A percentile compares a stretch with the other conserved stretches of the same genome.
phyloP scores from a whole-genome alignment of 2,888 invertebrate species.

The Tiliacea citrago region DNA sequence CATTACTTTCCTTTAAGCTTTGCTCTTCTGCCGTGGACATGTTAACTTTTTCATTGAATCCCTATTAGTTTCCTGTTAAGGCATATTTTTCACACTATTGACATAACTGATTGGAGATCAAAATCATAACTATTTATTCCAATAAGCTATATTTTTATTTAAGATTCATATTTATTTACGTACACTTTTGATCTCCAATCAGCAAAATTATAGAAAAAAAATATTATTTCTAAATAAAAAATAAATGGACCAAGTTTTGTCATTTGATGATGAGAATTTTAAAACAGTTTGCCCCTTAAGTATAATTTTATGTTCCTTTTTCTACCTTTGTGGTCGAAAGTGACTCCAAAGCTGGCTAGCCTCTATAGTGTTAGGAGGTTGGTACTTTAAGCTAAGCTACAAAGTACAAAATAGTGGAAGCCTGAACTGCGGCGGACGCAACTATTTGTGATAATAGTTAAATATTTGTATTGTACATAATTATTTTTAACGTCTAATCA shows the following conservation, averaged over 20 bases:
- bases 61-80: background rate
- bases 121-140: slow-evolving; percentile 44
- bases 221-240: background rate
- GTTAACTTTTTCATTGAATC: slow-evolving; percentile 11
- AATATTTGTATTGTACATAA: slow-evolving; percentile 65
- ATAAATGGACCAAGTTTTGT: slow-evolving; percentile 37
- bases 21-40: background rate
- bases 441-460: slow-evolving; percentile 65
- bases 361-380: slow-evolving; percentile 20
- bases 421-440: slow-evolving; percentile 28
- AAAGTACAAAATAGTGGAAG: slow-evolving; percentile 63
- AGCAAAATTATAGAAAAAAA: too few species aligned
- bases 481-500: slow-evolving; percentile 68
- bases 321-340: slow-evolving; percentile 16
- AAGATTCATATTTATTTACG: slow-evolving; percentile 41
- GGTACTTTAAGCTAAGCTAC: slow-evolving; percentile 39
- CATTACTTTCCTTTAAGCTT: background rate
- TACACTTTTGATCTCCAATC: slow-evolving; percentile 28
- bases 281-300: slow-evolving; percentile 15
- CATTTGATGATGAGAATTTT: slow-evolving; percentile 10
- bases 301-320: slow-evolving; percentile 26
- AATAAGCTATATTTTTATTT: slow-evolving; percentile 31
- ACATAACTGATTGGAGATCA: slow-evolving; percentile 32
- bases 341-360: slow-evolving; percentile 21
- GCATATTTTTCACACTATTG: background rate